Conservation (phyloP, 2,888 invertebrate genomes). For the Ctena decussata region DNA sequence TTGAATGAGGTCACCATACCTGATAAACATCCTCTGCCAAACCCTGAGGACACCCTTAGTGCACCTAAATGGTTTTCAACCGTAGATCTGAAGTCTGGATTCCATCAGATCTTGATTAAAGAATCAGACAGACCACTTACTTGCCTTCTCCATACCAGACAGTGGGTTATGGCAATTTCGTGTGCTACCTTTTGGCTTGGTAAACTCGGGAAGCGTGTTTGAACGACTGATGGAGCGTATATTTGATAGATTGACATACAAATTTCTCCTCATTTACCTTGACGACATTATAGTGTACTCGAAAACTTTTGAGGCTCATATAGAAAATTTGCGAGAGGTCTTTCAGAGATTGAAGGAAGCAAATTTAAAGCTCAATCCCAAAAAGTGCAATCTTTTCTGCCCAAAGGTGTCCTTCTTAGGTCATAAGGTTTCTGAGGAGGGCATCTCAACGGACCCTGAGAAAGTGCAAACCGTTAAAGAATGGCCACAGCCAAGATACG, state of each 20-base stretch:
- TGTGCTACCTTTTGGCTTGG: slow-evolving; percentile 51
- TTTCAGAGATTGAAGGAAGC: background rate
- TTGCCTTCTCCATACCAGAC: slow-evolving; percentile 33
- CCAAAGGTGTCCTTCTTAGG: slow-evolving; percentile 19
- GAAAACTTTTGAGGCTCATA: slow-evolving; percentile 18
- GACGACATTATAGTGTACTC: background rate
- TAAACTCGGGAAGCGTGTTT: slow-evolving; percentile 40
- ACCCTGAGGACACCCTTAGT: slow-evolving; percentile 49
- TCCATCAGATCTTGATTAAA: slow-evolving; percentile 42
- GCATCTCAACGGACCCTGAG: slow-evolving; percentile 8
- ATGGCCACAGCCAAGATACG: background rate
- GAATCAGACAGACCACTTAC: slow-evolving; percentile 36
- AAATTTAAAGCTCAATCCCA: slow-evolving; percentile 13
- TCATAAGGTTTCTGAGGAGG: slow-evolving; percentile 24
- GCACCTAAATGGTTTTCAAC: slow-evolving; percentile 47
- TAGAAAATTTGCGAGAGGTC: background rate
- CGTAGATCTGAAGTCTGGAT: slow-evolving; percentile 37
- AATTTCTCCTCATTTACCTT: background rate
- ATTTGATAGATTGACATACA: slow-evolving; percentile 31
- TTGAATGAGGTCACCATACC: slow-evolving; percentile 25
- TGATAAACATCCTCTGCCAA: slow-evolving; percentile 54
- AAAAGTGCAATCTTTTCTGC: slow-evolving; percentile 17
- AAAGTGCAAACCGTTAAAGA: slow-evolving; percentile 4
- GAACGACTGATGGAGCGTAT: slow-evolving; percentile 41
- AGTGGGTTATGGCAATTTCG: slow-evolving; percentile 43